phyloP scores from a whole-genome alignment of 1,140 invertebrate genomes.

The Thalassaphorura encarpata region DNA sequence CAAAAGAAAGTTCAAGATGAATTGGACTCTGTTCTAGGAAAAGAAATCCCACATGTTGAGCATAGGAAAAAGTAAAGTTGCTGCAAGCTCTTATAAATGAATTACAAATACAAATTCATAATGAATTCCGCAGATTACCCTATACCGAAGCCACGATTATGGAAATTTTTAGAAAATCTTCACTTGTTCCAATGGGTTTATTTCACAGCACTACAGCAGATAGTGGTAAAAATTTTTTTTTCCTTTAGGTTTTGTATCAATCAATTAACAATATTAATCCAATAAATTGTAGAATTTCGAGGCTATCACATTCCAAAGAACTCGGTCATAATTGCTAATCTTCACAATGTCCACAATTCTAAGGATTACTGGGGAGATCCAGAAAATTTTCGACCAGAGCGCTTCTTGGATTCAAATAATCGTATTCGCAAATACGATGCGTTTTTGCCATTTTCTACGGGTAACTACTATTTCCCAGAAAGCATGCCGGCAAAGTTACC shows the following conservation, averaged over 20 bases:
- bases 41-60: neutral
- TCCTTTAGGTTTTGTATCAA: no score
- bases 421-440: slow-evolving; percentile 27
- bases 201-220: neutral
- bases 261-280: no score
- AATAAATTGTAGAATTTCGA: slow-evolving; percentile 19
- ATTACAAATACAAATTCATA: neutral
- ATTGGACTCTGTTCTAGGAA: neutral
- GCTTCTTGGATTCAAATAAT: slow-evolving; percentile 32
- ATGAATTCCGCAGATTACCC: neutral
- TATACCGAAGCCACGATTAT: neutral
- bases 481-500: no score
- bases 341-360: slow-evolving; percentile 36
- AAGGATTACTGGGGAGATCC: slow-evolving; percentile 36
- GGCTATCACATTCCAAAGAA: slow-evolving; percentile 31
- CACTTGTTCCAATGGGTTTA: neutral
- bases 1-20: neutral
- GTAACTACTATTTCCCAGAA: slow-evolving; percentile 4
- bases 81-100: neutral
- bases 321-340: slow-evolving; percentile 22
- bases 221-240: no score
- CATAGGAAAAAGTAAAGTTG: neutral
- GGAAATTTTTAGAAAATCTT: neutral
- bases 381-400: slow-evolving; percentile 36
- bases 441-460: slow-evolving; percentile 28